A percentile compares a stretch with the other conserved stretches of the same genome.
phyloP scores from a whole-genome alignment of 2,797 vertebrate species.

The Adrianichthys oophorus region DNA sequence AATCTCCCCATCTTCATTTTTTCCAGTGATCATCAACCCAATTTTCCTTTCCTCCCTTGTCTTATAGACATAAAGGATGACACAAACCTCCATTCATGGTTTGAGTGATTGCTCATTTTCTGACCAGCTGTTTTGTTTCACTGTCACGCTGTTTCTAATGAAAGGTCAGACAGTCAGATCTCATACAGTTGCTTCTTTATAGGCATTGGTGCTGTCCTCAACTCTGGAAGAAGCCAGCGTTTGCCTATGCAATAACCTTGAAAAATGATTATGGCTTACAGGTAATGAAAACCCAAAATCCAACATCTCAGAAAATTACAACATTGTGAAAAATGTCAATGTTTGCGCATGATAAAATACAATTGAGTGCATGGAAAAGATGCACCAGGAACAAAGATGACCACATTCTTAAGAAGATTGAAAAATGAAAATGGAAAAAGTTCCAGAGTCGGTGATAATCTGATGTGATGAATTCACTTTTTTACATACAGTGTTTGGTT shows the following conservation, averaged over 20 bases:
- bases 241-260: constrained; percentile 59
- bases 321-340: no score
- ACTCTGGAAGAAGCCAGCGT: constrained; percentile 33
- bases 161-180: constrained; percentile 55
- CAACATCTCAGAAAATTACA: no score
- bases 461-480: no score
- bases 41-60: constrained; percentile 13
- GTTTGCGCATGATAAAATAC: no score
- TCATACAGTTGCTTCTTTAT: constrained; percentile 48
- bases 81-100: constrained; percentile 70
- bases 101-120: constrained; percentile 66
- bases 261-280: background rate
- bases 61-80: constrained; percentile 31
- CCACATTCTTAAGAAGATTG: no score
- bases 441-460: no score
- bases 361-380: no score
- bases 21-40: background rate
- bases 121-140: constrained; percentile 59
- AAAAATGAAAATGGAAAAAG: no score
- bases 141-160: constrained; percentile 66
- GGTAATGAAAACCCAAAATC: no score
- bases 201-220: constrained; percentile 37
- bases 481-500: no score
- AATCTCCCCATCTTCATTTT: constrained; percentile 1
- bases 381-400: no score